Evolutionary conservation across 2,113 vertebrate genomes (phyloP).

Genomic region (Haemorhous mexicanus): DNA sequence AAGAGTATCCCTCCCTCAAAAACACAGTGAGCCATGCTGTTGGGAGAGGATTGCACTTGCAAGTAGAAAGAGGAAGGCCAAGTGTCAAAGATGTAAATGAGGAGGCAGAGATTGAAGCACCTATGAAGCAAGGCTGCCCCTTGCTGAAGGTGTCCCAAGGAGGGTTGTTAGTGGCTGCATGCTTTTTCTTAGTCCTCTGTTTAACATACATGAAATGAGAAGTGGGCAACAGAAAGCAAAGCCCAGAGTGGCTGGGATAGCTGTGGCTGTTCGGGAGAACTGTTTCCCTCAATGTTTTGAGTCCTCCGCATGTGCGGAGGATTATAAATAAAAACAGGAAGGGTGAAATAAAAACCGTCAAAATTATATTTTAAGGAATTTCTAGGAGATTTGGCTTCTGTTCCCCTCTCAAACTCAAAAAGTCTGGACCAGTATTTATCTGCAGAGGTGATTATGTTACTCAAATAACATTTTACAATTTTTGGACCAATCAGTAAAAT

Average conservation of each 20-base stretch:
- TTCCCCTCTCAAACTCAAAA: background rate
- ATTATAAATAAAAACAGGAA: background rate
- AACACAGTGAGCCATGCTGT: background rate
- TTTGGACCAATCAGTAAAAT: background rate
- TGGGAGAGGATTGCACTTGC: background rate
- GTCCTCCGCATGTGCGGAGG: background rate
- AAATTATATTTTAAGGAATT: background rate
- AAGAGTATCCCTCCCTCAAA: background rate
- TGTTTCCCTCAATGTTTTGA: background rate
- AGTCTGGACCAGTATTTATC: background rate
- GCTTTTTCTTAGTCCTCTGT: background rate
- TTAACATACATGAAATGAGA: background rate
- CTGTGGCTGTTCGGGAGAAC: background rate
- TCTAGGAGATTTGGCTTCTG: background rate
- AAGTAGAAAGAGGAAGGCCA: background rate
- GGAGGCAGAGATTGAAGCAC: background rate
- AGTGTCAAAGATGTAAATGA: background rate
- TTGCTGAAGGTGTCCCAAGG: background rate
- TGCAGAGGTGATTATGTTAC: background rate
- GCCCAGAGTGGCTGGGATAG: rapidly evolving
- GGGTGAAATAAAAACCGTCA: background rate
- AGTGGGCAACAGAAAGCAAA: background rate
- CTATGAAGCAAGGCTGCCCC: background rate
- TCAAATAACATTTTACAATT: background rate
- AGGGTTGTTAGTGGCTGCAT: background rate